Conservation (phyloP, 2,797 vertebrate species). For the Orientallactaga sibirica region DNA sequence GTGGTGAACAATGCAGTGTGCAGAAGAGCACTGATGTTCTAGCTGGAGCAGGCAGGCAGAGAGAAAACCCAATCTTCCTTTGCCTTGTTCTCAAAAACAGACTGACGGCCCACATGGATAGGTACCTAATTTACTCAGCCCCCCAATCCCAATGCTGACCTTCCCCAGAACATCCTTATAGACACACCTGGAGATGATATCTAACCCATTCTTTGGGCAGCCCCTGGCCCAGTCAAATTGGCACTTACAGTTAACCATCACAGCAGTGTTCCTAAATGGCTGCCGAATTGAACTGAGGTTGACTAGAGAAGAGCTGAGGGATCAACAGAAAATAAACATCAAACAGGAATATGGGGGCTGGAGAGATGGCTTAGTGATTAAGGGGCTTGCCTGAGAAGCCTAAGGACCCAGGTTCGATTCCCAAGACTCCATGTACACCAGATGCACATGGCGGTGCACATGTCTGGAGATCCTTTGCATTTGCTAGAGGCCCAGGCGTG, state of each 20-base stretch:
- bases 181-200: background rate
- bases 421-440: no score
- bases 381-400: no score
- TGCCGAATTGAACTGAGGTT: background rate
- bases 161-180: background rate
- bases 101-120: background rate
- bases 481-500: no score
- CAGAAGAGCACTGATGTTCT: background rate
- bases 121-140: background rate
- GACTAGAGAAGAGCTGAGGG: background rate
- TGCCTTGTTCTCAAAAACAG: background rate
- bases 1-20: background rate
- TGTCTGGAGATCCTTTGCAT: no score
- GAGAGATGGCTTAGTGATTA: no score
- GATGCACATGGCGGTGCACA: no score
- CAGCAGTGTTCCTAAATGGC: background rate
- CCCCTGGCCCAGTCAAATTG: background rate
- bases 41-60: background rate
- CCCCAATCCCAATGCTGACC: background rate
- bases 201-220: background rate
- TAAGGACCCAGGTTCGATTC: no score
- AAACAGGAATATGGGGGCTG: background rate
- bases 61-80: background rate
- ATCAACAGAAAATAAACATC: background rate
- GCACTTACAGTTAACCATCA: background rate